Evolutionary conservation across 2,888 invertebrate species (phyloP), one percentile per base, ranked within the genome.

Genomic region (Heliconius aoede): DNA sequence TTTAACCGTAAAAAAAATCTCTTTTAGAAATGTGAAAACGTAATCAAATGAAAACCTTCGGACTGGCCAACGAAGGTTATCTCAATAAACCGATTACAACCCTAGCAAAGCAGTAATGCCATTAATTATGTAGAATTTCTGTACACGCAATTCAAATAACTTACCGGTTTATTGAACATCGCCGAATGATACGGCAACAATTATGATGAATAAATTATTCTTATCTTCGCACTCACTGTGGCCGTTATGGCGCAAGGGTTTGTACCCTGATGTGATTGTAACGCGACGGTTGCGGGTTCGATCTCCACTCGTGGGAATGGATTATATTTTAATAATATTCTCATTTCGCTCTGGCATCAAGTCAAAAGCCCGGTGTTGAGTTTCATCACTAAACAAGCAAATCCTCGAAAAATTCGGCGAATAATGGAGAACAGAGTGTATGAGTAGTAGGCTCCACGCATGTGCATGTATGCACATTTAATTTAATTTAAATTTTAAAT

Each of bases 131-230:
- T 86, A 86, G 83, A 88, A 89, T 90, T 91, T 89, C 90, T 87
- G 89, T 87, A 88, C 90, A 89, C 86, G 89, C 89, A 88, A 89
- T 87, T 86, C 87, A 85, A 89, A 91, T 90, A 90, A 86, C 90
- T 89, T 90, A 87, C 88, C 89, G 88, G 88, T 88, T 88, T 89
- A 91, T 88, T 90, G 87, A 89, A 85, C 89, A 89, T 82, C 81
- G 83, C 81, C 84, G 85, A 87, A 89, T 87, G 86, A 88, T 87
- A 88, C 84, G 87, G 83, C 82, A 81, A 82, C 87, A 88, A 89
- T 88, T 86, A 86, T 87, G 85, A 86, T 86, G 85, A 87, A 89
- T 89, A 87, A 82, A 86, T 88, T 87, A 87, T 85, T 87, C 85
- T 85, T 82, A 82, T 80, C 81, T 84, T 86, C 81, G 84, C 82